phyloP scores from a whole-genome alignment of 2,797 vertebrate genomes.

The Helostoma temminkii region DNA sequence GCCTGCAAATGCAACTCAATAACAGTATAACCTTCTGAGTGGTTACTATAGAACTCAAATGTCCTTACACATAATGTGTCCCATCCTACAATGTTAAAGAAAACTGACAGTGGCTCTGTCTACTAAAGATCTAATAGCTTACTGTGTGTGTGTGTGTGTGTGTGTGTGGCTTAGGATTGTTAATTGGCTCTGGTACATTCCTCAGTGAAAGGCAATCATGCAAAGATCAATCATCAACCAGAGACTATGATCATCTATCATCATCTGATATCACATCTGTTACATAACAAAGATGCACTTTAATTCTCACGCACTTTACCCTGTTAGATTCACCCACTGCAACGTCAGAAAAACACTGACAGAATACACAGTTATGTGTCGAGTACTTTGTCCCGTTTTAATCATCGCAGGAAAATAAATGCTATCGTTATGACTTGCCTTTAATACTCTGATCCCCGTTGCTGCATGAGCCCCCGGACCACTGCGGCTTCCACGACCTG shows the following conservation, averaged over 20 bases:
- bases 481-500: constrained; percentile 77
- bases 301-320: constrained; percentile 59
- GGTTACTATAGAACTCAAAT: constrained; percentile 22
- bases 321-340: constrained; percentile 34
- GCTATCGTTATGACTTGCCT: constrained; percentile 75
- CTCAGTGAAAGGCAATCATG: constrained; percentile 44
- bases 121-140: constrained; percentile 21
- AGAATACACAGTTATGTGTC: constrained; percentile 29
- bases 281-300: constrained; percentile 60
- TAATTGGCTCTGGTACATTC: constrained; percentile 58
- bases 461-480: constrained; percentile 74
- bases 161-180: constrained; percentile 26
- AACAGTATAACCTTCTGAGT: constrained; percentile 8
- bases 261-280: constrained; percentile 42
- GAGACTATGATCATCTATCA: constrained; percentile 32
- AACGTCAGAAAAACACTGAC: constrained; percentile 13
- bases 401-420: constrained; percentile 9
- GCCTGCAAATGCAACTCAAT: neutral
- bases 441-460: constrained; percentile 86
- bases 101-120: constrained; percentile 45
- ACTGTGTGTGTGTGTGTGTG: constrained; percentile 9
- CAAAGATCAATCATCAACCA: constrained; percentile 59
- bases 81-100: constrained; percentile 42
- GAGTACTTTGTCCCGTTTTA: constrained; percentile 51
- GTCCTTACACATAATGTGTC: constrained; percentile 44